Conservation (phyloP, 2,113 vertebrate genomes). For the Brachyistius frenatus region DNA sequence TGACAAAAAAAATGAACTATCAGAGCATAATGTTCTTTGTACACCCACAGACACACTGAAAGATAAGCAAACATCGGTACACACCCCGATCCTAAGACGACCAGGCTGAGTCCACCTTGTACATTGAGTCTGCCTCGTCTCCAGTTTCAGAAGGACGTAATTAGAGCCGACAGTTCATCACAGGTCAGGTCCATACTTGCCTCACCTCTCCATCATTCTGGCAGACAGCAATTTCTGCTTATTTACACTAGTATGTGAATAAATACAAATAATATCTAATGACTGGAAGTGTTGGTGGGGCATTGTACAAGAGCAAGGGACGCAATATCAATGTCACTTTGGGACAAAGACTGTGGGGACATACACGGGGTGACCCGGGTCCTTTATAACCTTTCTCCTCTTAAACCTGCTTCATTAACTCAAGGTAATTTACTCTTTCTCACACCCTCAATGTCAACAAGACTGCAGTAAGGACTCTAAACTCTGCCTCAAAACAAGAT, state of each 20-base stretch:
- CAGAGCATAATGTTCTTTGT: too few relatives aligned
- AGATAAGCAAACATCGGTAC: constrained; percentile 43
- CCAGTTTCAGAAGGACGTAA: constrained; percentile 77
- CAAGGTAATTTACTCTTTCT: constrained; percentile 29
- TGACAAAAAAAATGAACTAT: background rate
- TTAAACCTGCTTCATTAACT: constrained; percentile 42
- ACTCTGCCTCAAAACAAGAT: background rate
- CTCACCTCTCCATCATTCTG: constrained; percentile 77
- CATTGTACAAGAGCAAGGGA: constrained; percentile 46
- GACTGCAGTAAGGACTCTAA: background rate
- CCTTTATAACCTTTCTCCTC: constrained; percentile 34
- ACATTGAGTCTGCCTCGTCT: constrained; percentile 56
- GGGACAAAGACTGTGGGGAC: constrained; percentile 49
- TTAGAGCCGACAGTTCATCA: constrained; percentile 77
- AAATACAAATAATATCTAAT: constrained; percentile 56
- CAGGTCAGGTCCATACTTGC: constrained; percentile 71
- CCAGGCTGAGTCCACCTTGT: constrained; percentile 46
- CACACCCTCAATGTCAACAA: constrained; percentile 8
- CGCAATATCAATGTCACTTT: constrained; percentile 69
- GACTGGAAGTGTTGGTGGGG: constrained; percentile 37
- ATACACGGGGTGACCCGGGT: constrained; percentile 54
- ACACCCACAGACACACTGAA: constrained; percentile 9
- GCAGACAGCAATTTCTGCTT: constrained; percentile 73
- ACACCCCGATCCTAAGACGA: constrained; percentile 15
- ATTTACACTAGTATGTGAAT: constrained; percentile 64